Evolutionary conservation across 1,140 invertebrate genomes (phyloP), one percentile per base, ranked within the genome.

Genomic region (Araneus ventricosus): DNA sequence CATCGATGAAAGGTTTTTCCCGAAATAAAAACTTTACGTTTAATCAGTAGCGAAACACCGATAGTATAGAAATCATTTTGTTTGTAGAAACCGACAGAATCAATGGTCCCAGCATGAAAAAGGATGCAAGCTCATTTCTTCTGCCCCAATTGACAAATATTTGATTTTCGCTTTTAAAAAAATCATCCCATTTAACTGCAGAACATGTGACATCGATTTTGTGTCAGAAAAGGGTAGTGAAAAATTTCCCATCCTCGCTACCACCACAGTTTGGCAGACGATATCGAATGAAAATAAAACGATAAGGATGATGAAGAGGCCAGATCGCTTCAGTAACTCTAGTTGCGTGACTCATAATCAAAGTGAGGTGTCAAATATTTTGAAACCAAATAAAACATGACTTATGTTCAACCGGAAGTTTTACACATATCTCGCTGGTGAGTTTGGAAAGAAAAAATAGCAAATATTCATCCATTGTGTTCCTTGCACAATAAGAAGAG

Each of bases 71-170:
- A 75, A 75, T 75, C 30, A 37, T 37, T 75, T 37, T 75, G 30
- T 75, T 75, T 75, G 20, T 75, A 30, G 30, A 20, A 41, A 5
- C 27, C 67, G n/a, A 39, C 75, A 84, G 27, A 63, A 61, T 24
- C 79, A 91, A 91, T 90, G 79, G 63, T 34, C n/a, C 37, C 8
- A 34, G 57, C 30, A 84, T 63, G 79, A 45, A 80, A 80, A 59
- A 91, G 59, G 30, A 91, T 37, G 27, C 17, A 61, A 84, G 61
- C 30, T 84, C 89, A 84, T 91, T 91, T 82, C 57, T 91, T 91
- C 80, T 39, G 80, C 90, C 86, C 80, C 90, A 92, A 92, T 86
- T 92, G 67, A 59, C 84, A 86, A 61, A 34, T 79, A 91, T 82
- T 75, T 34, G 57, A 75, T 84, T 80, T 90, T 80, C 45, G 10